phyloP scores from a whole-genome alignment of 2,797 vertebrate genomes.

The Oreonectes daqikongensis region DNA sequence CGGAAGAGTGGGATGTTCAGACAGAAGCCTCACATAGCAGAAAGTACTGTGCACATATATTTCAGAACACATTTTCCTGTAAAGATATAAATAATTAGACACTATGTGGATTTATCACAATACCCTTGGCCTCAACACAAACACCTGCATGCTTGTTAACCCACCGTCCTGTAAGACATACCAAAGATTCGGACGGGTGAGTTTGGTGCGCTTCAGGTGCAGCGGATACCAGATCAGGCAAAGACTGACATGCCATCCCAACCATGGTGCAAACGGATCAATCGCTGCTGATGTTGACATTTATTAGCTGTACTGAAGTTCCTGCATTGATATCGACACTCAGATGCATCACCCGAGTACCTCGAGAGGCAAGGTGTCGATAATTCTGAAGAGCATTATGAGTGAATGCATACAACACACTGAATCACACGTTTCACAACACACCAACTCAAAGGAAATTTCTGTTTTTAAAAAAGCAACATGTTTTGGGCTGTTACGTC shows the following conservation, averaged over 20 bases:
- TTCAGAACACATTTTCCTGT: neutral
- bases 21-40: slow-evolving; percentile 2
- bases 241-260: slow-evolving; percentile 57
- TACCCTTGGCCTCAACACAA: slow-evolving; percentile 11
- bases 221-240: slow-evolving; percentile 22
- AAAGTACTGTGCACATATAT: neutral
- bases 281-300: slow-evolving; percentile 74
- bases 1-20: neutral
- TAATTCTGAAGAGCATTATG: slow-evolving; percentile 52
- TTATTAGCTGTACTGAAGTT: slow-evolving; percentile 73
- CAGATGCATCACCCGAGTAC: slow-evolving; percentile 63
- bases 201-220: slow-evolving; percentile 15
- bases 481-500: slow-evolving; percentile 19
- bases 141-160: slow-evolving; percentile 14
- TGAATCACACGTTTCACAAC: slow-evolving; percentile 21
- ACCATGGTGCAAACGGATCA: slow-evolving; percentile 70
- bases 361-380: slow-evolving; percentile 55
- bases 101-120: neutral
- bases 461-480: slow-evolving; percentile 8
- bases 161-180: slow-evolving; percentile 1
- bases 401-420: slow-evolving; percentile 29
- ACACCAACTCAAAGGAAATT: slow-evolving; percentile 13
- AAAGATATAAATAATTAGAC: neutral
- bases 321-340: slow-evolving; percentile 68
- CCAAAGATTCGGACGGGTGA: neutral